Base-by-base conservation (phyloP, 2,797 vertebrate species). In the Agapornis canus region DNA sequence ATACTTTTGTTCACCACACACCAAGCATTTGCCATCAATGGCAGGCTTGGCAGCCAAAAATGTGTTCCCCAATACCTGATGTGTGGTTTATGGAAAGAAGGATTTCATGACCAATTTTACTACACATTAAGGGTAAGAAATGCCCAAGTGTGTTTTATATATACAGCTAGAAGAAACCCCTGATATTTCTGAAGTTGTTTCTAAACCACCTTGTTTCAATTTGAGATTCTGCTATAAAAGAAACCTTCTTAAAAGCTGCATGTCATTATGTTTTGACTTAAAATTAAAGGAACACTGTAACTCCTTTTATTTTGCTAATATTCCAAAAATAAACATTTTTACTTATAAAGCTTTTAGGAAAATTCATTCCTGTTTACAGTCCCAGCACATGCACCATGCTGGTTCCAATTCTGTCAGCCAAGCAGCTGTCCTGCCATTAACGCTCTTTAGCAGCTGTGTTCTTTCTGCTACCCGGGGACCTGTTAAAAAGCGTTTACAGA, bases 251-350 rank as follows among this genome's bases (percentile, higher is more conserved):
- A 96, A 97, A 97, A 97, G 97, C 95, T 94, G 81, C 84, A 80
- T n/a, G 35, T 96, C 91, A 5, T 96, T 97, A 97, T 95, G 84
- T 97, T 98, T 97, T 96, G 96, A 97, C 95, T 97, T 96, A 96
- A 97, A 97, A 97, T 98, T 98, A 96, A 98, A 98, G 94, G 95
- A 96, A 95, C 83, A 71, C 80, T 5, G 40, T 95, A 97, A 97
- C 72, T 92, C 94, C 97, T 98, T 98, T 98, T 97, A 97, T 98
- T 98, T 96, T 97, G 96, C 94, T 97, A 98, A 98, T 97, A 98
- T 96, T 98, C 94, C 95, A 94, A 96, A 97, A 97, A 97, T 97
- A 97, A 98, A 97, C 95, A 95, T 97, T 98, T 97, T 97, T 96
- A 97, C 96, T 98, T 95, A 85, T 95, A 98, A 98, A 97, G 94